Conservation (phyloP, 2,888 invertebrate species). For the Plagiodera versicolora region DNA sequence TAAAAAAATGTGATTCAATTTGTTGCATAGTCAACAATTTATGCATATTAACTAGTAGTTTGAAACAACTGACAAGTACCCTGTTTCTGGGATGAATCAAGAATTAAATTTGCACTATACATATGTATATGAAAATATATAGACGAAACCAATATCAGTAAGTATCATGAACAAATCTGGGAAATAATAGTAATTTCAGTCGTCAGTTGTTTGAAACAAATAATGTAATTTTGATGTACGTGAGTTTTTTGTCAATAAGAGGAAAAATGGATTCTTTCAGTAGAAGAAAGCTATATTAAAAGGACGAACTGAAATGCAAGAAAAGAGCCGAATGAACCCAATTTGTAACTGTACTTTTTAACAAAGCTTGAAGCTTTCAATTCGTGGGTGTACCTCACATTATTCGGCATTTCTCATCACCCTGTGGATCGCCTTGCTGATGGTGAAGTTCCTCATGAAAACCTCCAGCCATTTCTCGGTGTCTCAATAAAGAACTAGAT, state of each 20-base stretch:
- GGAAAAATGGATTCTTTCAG: constrained; percentile 24
- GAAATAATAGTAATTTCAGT: no score
- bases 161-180: no score
- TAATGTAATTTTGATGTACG: constrained; percentile 1
- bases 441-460: constrained; percentile 59
- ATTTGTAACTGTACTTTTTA: constrained; percentile 19
- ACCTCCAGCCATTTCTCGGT: constrained; percentile 56
- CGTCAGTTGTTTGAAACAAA: not conserved
- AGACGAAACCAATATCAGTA: no score
- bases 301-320: constrained; percentile 15
- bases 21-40: not conserved
- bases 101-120: no score
- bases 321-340: constrained; percentile 22
- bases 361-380: constrained; percentile 10
- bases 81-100: no score
- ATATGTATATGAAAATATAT: no score
- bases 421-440: constrained; percentile 57
- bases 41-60: not conserved
- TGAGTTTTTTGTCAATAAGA: constrained; percentile 33
- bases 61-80: not conserved
- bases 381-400: constrained; percentile 52
- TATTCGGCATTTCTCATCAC: constrained; percentile 61
- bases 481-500: constrained; percentile 57
- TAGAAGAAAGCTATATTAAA: constrained; percentile 18
- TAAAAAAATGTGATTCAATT: no score